Percentiles rank a stretch among this genome's conserved stretches.
phyloP scores from a whole-genome alignment of 2,113 vertebrate species.

The Grammomys surdaster region DNA sequence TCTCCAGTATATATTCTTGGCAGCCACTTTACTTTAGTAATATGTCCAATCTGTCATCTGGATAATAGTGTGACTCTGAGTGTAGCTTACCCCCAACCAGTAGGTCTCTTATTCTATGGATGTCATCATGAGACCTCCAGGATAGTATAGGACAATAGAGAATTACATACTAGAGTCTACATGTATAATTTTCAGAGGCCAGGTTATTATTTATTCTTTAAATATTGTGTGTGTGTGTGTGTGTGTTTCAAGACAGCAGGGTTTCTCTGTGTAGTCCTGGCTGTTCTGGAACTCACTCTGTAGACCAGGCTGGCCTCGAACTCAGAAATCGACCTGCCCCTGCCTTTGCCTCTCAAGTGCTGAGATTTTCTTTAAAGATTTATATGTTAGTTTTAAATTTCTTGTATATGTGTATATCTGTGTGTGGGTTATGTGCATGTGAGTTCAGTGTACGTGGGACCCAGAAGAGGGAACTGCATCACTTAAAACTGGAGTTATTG shows the following conservation, averaged over 20 bases:
- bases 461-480: neutral
- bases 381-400: neutral
- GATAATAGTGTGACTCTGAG: neutral
- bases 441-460: too few species aligned
- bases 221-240: too few species aligned
- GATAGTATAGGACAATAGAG: neutral
- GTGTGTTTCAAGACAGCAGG: too few species aligned
- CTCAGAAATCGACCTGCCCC: too few species aligned
- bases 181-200: neutral
- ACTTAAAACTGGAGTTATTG: neutral
- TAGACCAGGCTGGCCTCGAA: too few species aligned
- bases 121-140: neutral
- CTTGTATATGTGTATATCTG: neutral
- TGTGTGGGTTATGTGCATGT: neutral
- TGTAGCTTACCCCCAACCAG: too few species aligned
- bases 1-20: neutral
- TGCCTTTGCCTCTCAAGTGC: too few species aligned
- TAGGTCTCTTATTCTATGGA: neutral
- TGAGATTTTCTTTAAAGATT: neutral
- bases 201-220: neutral
- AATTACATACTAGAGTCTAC: neutral
- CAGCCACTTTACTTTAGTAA: neutral
- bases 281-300: too few species aligned
- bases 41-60: neutral
- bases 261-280: too few species aligned